Evolutionary conservation across 2,797 vertebrate species (phyloP), one percentile per base, ranked within the genome.

Genomic region (Notamacropus eugenii): DNA sequence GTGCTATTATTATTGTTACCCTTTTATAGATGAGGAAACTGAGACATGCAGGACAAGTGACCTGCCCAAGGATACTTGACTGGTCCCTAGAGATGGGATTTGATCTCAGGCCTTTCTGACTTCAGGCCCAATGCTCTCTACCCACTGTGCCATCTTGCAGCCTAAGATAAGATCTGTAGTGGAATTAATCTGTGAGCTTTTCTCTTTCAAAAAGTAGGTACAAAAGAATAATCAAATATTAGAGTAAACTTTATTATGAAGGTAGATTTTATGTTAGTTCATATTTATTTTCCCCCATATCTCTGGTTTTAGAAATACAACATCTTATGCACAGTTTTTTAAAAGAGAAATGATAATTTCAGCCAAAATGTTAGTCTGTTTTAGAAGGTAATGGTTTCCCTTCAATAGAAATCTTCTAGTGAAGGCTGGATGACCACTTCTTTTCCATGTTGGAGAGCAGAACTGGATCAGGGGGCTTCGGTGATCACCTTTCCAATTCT

Each of bases 241-340:
- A 55, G 54, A 92, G 50, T 28, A 67, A 96, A 92, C 40, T 12
- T 90, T 90, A 91, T 74, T 93, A 54, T 59, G 13, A 74, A 4
- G 94, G 1, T 96, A 91, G 29, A 67, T 96, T 96, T 92, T 96
- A 93, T 95, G 52, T 55, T 95, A 54, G 93, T 93, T 12, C 22
- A 24, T 82, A 82, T 34, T 67, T 57, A 57, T 8, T 93, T 95
- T 92, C 95, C 54, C 27, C 91, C 90, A 50, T 92, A 54, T 91
- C 29, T 93, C 12, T 94, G 90, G 59, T 57, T 91, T 91, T 62
- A 93, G 55, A 55, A 29, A 31, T 92, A 55, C 67, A 8, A 57
- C 57, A 57, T 91, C 52, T 55, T 90, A 1, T 82, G 93, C 16
- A 93, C 91, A 6, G 19, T n/a, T 46, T 46, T 82, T 46, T 46